Base-by-base conservation (phyloP, 2,113 vertebrate genomes). In the Sinocyclocheilus grahami region DNA sequence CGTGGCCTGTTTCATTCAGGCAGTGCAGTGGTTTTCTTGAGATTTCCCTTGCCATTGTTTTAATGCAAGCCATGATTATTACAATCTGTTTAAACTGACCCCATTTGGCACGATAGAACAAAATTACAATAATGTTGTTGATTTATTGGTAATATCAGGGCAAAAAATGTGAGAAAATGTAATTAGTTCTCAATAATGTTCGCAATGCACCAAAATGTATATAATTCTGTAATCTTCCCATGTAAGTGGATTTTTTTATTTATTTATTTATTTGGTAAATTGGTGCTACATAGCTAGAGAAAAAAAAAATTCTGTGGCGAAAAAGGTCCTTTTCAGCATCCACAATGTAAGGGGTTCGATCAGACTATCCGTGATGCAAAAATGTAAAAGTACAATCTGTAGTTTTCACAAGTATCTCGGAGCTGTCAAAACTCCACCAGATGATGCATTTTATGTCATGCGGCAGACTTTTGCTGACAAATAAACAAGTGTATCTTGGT, bases 1-100 rank as follows among this genome's bases (percentile, higher is more conserved):
- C 14, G 82, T 74, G 81, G 63, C 65, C 81, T 53, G 60, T 67
- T 82, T 65, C 39, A 18, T 82, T 82, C 39, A 48, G 12, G 22
- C 18, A 62, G 14, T n/a, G 78, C 33, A 10, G 8, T 48, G 42
- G 37, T 82, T 65, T 82, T 42, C 22, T 27, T 67, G n/a, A 67
- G 13, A 82, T 82, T 82, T 82, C 60, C 39, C 13, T 48, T 8
- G 37, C 2, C 62, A 42, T 62, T 80, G 37, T 80, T 63, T 80
- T 27, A 27, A 51, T 27, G 42, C 11, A 48, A 76, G 72, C 42
- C 12, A 76, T 48, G 42, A 24, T 48, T 75, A 24, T 75, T 48
- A 6, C 33, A 11, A 75, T 75, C 42, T 24, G 72, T 48, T 48
- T 4, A 24, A 75, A 24, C 37, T 46, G 39, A 46, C n/a, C 2